Conservation (phyloP, 2,113 vertebrate genomes). For the Phocoena phocoena region DNA sequence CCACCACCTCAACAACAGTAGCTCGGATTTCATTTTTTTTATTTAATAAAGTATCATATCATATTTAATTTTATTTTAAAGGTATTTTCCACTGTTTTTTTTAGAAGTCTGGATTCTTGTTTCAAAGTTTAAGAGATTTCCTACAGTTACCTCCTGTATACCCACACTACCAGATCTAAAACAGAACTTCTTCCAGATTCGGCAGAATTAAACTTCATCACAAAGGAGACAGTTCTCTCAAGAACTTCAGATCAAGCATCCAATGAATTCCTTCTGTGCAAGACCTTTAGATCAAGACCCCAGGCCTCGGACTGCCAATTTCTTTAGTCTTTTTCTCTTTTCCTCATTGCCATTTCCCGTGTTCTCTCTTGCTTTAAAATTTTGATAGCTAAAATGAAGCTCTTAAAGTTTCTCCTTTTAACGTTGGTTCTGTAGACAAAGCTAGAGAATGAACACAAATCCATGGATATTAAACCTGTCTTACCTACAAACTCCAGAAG, state of each 20-base stretch:
- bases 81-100: background rate
- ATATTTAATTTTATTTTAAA: background rate
- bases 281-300: background rate
- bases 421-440: background rate
- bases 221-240: background rate
- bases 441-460: background rate
- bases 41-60: background rate
- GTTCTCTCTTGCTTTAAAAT: background rate
- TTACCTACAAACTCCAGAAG: background rate
- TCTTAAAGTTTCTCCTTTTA: background rate
- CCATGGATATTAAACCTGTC: accelerated
- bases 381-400: background rate
- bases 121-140: background rate
- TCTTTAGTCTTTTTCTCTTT: background rate
- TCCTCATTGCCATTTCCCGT: background rate
- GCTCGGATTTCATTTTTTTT: background rate
- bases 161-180: background rate
- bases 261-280: background rate
- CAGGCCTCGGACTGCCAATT: too few relatives aligned
- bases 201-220: background rate
- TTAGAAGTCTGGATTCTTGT: background rate
- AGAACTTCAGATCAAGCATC: background rate
- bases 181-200: background rate
- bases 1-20: background rate
- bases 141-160: background rate